Conservation (phyloP, 1,140 invertebrate species). For the Aphelinus certus region DNA sequence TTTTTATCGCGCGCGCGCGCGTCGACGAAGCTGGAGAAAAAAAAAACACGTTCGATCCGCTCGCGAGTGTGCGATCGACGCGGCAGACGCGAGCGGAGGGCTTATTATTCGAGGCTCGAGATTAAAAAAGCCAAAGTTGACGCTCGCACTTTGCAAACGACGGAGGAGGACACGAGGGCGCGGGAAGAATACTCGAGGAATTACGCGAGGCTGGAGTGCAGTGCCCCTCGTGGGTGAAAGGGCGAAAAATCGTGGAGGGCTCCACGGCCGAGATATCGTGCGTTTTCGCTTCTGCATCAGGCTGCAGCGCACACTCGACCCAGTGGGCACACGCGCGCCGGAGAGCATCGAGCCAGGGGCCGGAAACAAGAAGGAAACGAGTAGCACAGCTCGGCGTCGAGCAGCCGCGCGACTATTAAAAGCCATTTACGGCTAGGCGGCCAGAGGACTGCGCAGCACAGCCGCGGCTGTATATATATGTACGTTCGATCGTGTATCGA, state of each 20-base stretch:
- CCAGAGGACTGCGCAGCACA: background rate
- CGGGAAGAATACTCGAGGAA: background rate
- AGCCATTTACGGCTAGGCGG: constrained; percentile 23
- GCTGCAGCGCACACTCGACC: constrained; percentile 6
- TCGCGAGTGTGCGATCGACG: no score
- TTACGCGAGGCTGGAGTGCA: background rate
- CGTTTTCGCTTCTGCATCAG: no score
- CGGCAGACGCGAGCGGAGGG: no score
- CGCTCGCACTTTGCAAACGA: no score
- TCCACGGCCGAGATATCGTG: background rate
- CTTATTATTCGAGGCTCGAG: no score
- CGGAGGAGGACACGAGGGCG: no score
- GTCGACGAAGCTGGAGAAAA: no score
- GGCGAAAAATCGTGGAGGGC: background rate
- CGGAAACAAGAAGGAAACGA: constrained; percentile 26
- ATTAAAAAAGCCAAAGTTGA: background rate
- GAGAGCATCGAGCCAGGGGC: background rate
- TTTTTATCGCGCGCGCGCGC: no score
- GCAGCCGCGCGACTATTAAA: constrained; percentile 17
- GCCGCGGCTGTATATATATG: no score
- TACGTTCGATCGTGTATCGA: no score
- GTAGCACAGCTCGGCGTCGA: background rate
- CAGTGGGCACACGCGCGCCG: background rate
- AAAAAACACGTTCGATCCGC: no score
- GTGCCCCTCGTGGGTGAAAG: background rate